These are phyloP conservation scores for Chydorus sphaericus DNA, from an alignment of 2,888 invertebrate species.

Conservation along the genomic window DNA sequence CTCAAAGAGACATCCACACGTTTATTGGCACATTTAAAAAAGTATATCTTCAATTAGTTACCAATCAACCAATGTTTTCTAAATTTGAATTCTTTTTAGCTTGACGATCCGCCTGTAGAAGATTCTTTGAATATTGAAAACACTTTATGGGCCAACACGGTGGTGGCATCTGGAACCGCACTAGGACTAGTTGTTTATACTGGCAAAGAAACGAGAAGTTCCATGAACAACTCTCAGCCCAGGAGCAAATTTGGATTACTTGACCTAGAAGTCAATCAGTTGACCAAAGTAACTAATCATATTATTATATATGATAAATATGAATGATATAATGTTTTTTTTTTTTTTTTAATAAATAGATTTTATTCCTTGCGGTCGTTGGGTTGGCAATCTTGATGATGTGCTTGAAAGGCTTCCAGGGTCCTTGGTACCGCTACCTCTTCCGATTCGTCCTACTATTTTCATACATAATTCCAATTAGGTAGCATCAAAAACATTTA, in stretches of 20 bases:
- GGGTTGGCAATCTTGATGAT: slow-evolving; percentile 87
- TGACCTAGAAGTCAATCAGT: slow-evolving; percentile 88
- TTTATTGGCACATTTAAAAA: slow-evolving; percentile 69
- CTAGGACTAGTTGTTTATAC: slow-evolving; percentile 92
- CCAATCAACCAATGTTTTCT: too few relatives aligned
- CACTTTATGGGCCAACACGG: slow-evolving; percentile 96
- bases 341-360: slow-evolving; percentile 27
- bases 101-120: slow-evolving; percentile 33
- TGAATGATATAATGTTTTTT: background rate
- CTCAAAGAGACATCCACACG: slow-evolving; percentile 93
- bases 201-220: slow-evolving; percentile 87
- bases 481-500: slow-evolving; percentile 36
- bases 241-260: slow-evolving; percentile 90
- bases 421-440: slow-evolving; percentile 92
- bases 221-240: slow-evolving; percentile 96
- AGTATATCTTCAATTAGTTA: too few relatives aligned
- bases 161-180: slow-evolving; percentile 91
- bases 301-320: background rate
- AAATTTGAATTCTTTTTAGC: background rate
- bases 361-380: slow-evolving; percentile 79
- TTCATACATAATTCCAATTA: slow-evolving; percentile 97
- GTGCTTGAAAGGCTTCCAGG: slow-evolving; percentile 86
- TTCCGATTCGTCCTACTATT: slow-evolving; percentile 92
- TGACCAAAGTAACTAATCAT: slow-evolving; percentile 57
- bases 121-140: slow-evolving; percentile 89